A percentile compares a stretch with the other conserved stretches of the same genome.
These are phyloP conservation scores for Muricea muricata DNA, from an alignment of 92 coral and sea anemone species.

Conservation along the genomic window DNA sequence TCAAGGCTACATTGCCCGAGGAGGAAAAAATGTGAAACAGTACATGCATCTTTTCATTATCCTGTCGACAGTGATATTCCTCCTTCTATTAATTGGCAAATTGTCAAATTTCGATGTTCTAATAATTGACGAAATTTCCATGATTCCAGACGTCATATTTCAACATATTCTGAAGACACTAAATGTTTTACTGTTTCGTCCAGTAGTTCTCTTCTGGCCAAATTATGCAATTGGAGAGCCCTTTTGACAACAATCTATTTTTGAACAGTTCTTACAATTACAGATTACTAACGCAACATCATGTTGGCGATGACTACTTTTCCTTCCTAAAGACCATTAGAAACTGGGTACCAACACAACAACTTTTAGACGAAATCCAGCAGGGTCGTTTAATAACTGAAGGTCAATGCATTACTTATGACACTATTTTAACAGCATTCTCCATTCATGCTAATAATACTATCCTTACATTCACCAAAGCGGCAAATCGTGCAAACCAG, in stretches of 20 bases:
- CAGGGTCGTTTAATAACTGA: too few relatives aligned
- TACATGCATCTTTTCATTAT: slow-evolving; percentile 16
- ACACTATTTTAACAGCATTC: neutral
- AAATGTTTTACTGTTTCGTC: neutral
- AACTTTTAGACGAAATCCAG: neutral
- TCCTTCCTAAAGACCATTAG: neutral
- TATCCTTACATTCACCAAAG: neutral
- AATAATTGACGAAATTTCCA: slow-evolving; percentile 30
- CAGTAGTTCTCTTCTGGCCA: neutral
- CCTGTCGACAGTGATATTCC: neutral
- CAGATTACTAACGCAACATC: slow-evolving; percentile 7
- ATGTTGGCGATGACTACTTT: neutral
- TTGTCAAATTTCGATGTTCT: slow-evolving; percentile 3
- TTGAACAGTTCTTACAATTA: neutral
- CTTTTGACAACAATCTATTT: neutral
- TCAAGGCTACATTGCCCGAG: neutral
- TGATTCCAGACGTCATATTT: neutral
- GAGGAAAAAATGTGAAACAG: slow-evolving; percentile 20
- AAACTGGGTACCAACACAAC: slow-evolving; percentile 24
- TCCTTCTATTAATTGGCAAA: slow-evolving; percentile 8
- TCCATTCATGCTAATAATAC: neutral
- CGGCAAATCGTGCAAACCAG: neutral
- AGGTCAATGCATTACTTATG: neutral
- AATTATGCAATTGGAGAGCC: neutral
- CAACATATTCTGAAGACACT: slow-evolving; percentile 4